Evolutionary conservation across 2,797 vertebrate genomes (phyloP).

Genomic region (Trachurus trachurus): DNA sequence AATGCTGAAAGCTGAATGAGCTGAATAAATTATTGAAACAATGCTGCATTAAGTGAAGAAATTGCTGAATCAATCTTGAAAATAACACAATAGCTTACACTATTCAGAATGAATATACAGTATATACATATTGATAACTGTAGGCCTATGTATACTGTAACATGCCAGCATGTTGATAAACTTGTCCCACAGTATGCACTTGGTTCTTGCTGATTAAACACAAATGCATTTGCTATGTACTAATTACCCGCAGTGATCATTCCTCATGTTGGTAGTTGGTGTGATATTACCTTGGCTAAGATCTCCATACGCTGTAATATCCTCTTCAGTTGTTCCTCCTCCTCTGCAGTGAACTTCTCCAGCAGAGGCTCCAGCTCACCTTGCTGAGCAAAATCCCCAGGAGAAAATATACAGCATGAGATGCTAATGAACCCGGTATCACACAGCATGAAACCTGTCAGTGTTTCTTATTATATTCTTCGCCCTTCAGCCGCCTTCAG

Average conservation of each 20-base stretch:
- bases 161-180: not conserved
- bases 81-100: not conserved
- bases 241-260: not conserved
- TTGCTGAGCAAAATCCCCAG: conserved; percentile 77
- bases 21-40: too few relatives aligned
- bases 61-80: too few relatives aligned
- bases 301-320: conserved; percentile 91
- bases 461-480: conserved; percentile 5
- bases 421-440: conserved; percentile 33
- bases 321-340: conserved; percentile 92
- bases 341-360: conserved; percentile 87
- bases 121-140: too few relatives aligned
- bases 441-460: conserved; percentile 25
- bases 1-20: too few relatives aligned
- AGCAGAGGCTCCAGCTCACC: conserved; percentile 91
- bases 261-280: not conserved
- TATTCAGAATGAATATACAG: too few relatives aligned
- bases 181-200: not conserved
- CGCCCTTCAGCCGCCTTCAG: conserved; percentile 8
- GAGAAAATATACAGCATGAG: conserved; percentile 2
- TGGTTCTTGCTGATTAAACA: conserved; percentile 9
- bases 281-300: conserved; percentile 86
- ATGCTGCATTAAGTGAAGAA: too few relatives aligned
- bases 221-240: not conserved
- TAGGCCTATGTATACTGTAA: too few relatives aligned